Evolutionary conservation across 2,888 invertebrate genomes (phyloP).

Genomic region (Periphyllus acericola): DNA sequence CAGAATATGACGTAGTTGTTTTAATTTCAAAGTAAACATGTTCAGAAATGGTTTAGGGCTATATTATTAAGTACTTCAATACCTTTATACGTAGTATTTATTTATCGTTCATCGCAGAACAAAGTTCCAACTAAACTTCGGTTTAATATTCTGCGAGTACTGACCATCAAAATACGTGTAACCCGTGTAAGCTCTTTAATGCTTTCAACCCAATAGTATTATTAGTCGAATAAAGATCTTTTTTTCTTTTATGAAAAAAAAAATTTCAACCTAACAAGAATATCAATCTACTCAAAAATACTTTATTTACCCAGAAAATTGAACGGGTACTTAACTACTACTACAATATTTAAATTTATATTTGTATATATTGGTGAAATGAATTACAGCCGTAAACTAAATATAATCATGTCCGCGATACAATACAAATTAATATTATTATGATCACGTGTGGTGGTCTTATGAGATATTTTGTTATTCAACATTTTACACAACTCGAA

Average conservation of each 20-base stretch:
- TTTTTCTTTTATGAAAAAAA: too few species aligned
- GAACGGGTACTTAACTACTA: too few species aligned
- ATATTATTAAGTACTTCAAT: neutral
- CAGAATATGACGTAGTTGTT: neutral
- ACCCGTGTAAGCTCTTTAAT: too few species aligned
- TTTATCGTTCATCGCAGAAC: neutral
- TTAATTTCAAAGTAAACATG: conserved; percentile 26
- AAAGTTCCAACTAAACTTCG: neutral
- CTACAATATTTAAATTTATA: too few species aligned
- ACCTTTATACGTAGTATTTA: neutral
- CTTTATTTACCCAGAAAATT: too few species aligned
- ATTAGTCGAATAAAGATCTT: too few species aligned
- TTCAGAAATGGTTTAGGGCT: neutral
- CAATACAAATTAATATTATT: neutral
- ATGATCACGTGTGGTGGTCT: neutral
- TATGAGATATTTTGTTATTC: too few species aligned
- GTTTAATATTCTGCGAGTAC: neutral
- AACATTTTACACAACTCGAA: too few species aligned
- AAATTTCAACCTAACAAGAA: too few species aligned
- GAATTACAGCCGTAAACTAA: neutral
- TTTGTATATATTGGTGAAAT: neutral
- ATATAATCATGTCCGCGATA: neutral
- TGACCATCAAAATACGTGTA: neutral
- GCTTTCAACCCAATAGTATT: too few species aligned
- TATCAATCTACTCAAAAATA: too few species aligned